Conservation (phyloP, 2,888 invertebrate species). For the Neocrepidodera transversa region DNA sequence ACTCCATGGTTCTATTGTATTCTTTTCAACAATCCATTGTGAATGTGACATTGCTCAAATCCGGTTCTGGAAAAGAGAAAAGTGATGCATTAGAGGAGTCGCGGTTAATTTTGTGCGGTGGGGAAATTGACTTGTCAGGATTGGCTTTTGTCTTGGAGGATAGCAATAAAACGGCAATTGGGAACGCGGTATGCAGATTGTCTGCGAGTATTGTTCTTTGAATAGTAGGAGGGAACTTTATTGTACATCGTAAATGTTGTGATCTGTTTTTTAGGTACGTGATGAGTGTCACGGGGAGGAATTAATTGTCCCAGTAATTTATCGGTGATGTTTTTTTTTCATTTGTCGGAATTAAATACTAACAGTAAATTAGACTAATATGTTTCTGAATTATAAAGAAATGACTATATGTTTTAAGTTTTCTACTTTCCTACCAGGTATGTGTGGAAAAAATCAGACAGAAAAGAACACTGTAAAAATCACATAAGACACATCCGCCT, state of each 20-base stretch:
- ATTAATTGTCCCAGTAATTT: neutral
- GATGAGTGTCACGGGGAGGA: constrained; percentile 1
- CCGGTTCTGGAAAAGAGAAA: neutral
- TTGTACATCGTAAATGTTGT: neutral
- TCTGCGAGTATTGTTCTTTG: constrained; percentile 20
- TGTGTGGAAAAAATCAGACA: too few species aligned
- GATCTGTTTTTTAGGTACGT: neutral
- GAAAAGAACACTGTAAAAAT: too few species aligned
- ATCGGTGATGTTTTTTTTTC: neutral
- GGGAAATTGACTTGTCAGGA: constrained; percentile 7
- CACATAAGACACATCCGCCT: too few species aligned
- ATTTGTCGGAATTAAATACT: too few species aligned
- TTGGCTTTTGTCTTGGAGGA: constrained; percentile 11
- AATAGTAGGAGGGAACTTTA: constrained; percentile 7
- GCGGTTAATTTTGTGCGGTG: neutral
- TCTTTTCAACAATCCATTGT: too few species aligned
- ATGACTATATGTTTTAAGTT: too few species aligned
- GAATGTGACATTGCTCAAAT: too few species aligned
- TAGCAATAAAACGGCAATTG: constrained; percentile 4
- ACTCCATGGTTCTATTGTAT: too few species aligned
- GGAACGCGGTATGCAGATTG: constrained; percentile 15
- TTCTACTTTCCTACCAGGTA: too few species aligned
- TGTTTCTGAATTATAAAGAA: too few species aligned
- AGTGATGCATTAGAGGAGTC: neutral
- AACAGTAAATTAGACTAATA: too few species aligned